Percentiles rank a stretch among this genome's conserved stretches.
phyloP scores from a whole-genome alignment of 2,797 vertebrate genomes.

The Mastacembelus armatus region DNA sequence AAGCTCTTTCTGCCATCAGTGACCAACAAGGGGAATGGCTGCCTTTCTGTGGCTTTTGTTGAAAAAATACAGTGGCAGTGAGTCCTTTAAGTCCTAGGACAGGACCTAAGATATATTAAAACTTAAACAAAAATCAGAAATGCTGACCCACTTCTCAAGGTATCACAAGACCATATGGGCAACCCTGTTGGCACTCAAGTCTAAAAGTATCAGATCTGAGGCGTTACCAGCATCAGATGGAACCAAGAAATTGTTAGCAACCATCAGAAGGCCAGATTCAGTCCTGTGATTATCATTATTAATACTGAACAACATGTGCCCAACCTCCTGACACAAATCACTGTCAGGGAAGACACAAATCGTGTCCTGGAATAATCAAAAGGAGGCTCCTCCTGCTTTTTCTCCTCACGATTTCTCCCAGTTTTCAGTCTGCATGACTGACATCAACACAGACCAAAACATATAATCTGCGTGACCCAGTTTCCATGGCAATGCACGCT shows the following conservation, averaged over 20 bases:
- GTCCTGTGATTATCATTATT: too few species aligned
- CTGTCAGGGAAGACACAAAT: slow-evolving; percentile 28
- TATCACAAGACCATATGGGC: too few species aligned
- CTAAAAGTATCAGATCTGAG: too few species aligned
- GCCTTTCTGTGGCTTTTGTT: not conserved
- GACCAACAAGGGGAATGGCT: not conserved
- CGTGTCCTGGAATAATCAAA: slow-evolving; percentile 23
- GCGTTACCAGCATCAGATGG: too few species aligned
- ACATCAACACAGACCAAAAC: slow-evolving; percentile 71
- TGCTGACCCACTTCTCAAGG: too few species aligned
- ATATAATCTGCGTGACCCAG: slow-evolving; percentile 80
- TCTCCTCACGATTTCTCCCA: slow-evolving; percentile 54
- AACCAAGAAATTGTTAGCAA: too few species aligned
- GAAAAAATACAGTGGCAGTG: not conserved
- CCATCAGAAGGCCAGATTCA: too few species aligned
- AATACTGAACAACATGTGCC: too few species aligned
- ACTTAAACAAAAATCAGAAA: too few species aligned
- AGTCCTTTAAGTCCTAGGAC: too few species aligned
- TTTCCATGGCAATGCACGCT: slow-evolving; percentile 77
- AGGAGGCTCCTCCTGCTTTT: slow-evolving; percentile 48
- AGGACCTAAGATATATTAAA: too few species aligned
- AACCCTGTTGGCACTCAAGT: too few species aligned
- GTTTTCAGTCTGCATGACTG: slow-evolving; percentile 71
- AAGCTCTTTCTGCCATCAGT: not conserved
- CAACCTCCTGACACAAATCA: slow-evolving; percentile 22